These are phyloP conservation scores for Rutilus rutilus DNA, from an alignment of 2,113 vertebrate genomes.

Conservation along the genomic window DNA sequence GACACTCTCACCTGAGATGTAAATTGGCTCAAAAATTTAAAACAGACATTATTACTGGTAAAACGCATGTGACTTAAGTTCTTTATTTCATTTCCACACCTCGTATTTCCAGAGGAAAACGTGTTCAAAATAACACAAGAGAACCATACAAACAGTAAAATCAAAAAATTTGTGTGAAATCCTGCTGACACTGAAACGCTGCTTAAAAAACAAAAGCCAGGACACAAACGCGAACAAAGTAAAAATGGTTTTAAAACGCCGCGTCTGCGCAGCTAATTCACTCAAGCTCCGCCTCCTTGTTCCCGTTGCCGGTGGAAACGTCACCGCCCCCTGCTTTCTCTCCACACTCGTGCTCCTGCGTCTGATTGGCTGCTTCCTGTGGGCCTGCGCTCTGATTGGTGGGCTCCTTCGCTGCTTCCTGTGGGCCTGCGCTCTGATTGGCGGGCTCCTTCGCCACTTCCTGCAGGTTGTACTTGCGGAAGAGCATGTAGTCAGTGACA, in stretches of 20 bases:
- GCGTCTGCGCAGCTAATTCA: neutral
- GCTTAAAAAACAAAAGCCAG: neutral
- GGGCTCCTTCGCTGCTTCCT: constrained; percentile 65
- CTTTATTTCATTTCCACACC: neutral
- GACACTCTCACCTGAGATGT: neutral
- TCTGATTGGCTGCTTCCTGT: neutral
- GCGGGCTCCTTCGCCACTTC: constrained; percentile 82
- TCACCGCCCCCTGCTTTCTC: neutral
- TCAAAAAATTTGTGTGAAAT: too few relatives aligned
- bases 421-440: constrained; percentile 1
- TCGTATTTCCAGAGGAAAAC: neutral
- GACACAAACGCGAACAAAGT: neutral
- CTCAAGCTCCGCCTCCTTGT: constrained; percentile 3
- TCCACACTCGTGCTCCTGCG: constrained; percentile 7
- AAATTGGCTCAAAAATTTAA: neutral
- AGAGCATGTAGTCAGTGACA: constrained; percentile 88
- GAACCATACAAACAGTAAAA: neutral
- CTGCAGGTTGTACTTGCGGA: constrained; percentile 94
- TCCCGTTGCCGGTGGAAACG: neutral
- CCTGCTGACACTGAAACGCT: neutral
- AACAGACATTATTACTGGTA: neutral
- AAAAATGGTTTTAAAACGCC: neutral
- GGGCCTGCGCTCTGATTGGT: constrained; percentile 4
- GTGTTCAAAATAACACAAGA: neutral
- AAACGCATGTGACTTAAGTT: neutral